Conservation (phyloP, 2,888 invertebrate genomes). For the Hylaea fasciaria region DNA sequence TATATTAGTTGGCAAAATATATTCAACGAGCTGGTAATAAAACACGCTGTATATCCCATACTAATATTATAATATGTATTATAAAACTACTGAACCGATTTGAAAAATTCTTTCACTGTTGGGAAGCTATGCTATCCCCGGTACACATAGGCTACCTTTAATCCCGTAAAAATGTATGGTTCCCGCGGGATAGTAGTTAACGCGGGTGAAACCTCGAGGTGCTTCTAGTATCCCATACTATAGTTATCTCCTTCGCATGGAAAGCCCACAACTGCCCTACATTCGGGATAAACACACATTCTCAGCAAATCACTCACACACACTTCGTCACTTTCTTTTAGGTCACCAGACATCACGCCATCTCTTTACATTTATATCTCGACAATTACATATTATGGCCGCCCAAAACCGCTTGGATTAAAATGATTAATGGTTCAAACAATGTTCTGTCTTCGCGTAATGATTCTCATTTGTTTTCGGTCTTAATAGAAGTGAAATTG, state of each 20-base stretch:
- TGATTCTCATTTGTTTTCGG: conserved; percentile 5
- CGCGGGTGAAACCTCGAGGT: too few species aligned
- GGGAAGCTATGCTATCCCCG: too few species aligned
- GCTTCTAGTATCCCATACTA: too few species aligned
- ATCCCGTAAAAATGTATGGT: too few species aligned
- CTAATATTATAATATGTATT: too few species aligned
- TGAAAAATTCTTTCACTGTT: too few species aligned
- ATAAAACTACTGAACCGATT: too few species aligned
- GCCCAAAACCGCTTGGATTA: conserved; percentile 14
- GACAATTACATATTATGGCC: conserved; percentile 15
- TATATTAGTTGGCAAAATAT: too few species aligned
- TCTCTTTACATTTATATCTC: conserved; percentile 18
- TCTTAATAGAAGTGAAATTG: neutral
- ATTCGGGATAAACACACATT: conserved; percentile 16
- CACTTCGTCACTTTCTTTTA: conserved; percentile 15
- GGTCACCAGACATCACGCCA: conserved; percentile 4
- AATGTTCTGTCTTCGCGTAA: conserved; percentile 4
- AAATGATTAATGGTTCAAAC: conserved; percentile 14
- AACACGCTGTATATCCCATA: too few species aligned
- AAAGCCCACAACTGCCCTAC: conserved; percentile 26
- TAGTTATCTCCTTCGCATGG: conserved; percentile 9
- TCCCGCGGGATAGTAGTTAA: too few species aligned
- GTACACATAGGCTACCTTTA: too few species aligned
- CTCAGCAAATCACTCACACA: neutral
- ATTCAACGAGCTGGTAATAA: too few species aligned